Evolutionary conservation across 2,113 vertebrate species (phyloP), one percentile per base, ranked within the genome.

Genomic region (Montifringilla adamsi): DNA sequence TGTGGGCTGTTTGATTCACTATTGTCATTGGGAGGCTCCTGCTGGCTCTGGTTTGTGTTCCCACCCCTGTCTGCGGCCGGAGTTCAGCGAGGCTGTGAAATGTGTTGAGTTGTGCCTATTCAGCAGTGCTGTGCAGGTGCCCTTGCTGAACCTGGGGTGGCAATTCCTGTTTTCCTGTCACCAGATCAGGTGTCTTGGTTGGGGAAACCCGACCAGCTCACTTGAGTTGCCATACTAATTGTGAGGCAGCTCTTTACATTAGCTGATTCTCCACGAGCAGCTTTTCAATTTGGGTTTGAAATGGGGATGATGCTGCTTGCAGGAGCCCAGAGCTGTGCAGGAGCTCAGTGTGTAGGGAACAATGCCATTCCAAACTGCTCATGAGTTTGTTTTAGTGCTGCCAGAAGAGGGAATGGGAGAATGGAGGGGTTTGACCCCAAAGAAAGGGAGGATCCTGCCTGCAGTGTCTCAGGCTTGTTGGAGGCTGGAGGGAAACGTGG

Each of bases 101-200:
- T n/a, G 0, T 1, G 2, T 37, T 23, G 77, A 39, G 39, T 6
- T 62, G 4, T 50, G n/a, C 46, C 46, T 59, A 0, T 35, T 85
- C 62, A 79, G 74, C 78, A 90, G 4, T 7, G 52, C 60, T 46
- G 60, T 24, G 5, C n/a, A 17, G 12, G 23, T 56, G 90, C 46
- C 31, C 35, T 30, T 7, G 30, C 6, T 15, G 70, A 43, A 2
- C 14, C 44, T 46, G 68, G 55, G 11, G 9, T 23, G 35, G 11
- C 69, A 66, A 2, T 19, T 87, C 46, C n/a, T 52, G 2, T 30
- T 76, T 62, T 59, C 47, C 78, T 59, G 2, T 43, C 52, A 6
- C 9, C 75, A 43, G 15, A n/a, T 21, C 49, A 37, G 35, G n/a
- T 39, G 11, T 46, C 72, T 28, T 22, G 28, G 7, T 16, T 85